These are phyloP conservation scores for Penaeus indicus DNA, from an alignment of 1,140 invertebrate species.

Conservation along the genomic window DNA sequence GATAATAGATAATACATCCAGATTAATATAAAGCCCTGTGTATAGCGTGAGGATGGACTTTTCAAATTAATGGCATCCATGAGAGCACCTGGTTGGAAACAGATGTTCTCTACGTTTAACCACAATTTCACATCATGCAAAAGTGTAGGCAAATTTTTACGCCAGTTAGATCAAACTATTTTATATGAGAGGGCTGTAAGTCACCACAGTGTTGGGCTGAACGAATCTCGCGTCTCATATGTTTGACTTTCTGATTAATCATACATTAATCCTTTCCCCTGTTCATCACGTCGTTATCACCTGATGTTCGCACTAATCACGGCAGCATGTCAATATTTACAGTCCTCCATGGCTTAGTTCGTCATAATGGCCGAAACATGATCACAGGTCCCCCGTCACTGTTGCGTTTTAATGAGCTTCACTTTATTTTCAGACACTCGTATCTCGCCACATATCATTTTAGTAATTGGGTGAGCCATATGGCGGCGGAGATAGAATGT, in stretches of 20 bases:
- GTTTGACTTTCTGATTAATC: neutral
- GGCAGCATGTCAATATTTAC: constrained; percentile 19
- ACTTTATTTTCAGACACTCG: constrained; percentile 6
- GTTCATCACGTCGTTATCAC: constrained; percentile 11
- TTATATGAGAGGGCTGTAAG: neutral
- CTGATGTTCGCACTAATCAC: neutral
- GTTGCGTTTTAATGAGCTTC: constrained; percentile 34
- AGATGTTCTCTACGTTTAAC: constrained; percentile 21
- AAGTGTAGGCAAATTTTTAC: constrained; percentile 18
- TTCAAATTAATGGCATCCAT: constrained; percentile 30
- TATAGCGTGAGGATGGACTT: constrained; percentile 26
- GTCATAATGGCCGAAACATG: neutral
- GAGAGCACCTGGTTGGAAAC: constrained; percentile 34
- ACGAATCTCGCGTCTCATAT: too few relatives aligned
- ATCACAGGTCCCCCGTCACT: constrained; percentile 1
- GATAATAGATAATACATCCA: constrained; percentile 35
- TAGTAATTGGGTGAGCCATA: constrained; percentile 38
- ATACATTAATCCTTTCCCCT: neutral
- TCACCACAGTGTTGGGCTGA: too few relatives aligned
- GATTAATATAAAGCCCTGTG: constrained; percentile 19
- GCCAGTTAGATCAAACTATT: neutral
- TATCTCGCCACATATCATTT: constrained; percentile 36
- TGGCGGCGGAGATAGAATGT: constrained; percentile 19
- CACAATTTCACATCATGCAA: constrained; percentile 6
- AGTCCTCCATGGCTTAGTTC: neutral